These are phyloP conservation scores for Cryptus viduatorius DNA, from an alignment of 2,888 invertebrate species.

Conservation along the genomic window DNA sequence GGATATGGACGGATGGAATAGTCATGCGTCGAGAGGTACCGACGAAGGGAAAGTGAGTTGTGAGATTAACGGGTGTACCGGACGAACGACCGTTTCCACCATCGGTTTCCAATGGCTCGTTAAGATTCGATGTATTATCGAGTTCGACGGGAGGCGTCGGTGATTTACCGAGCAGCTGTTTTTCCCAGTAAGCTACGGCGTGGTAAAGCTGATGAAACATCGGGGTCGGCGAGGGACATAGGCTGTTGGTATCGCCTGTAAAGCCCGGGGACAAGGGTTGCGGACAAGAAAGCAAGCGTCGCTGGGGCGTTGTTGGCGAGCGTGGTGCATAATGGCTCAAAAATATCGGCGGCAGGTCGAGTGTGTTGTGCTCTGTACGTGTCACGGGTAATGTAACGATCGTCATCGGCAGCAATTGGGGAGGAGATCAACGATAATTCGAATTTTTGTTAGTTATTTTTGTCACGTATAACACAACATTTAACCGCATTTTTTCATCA, in stretches of 20 bases:
- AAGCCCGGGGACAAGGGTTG: slow-evolving; percentile 74
- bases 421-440: slow-evolving; percentile 52
- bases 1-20: slow-evolving; percentile 80
- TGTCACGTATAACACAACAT: background rate
- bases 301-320: slow-evolving; percentile 77
- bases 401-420: slow-evolving; percentile 41
- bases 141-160: slow-evolving; percentile 72
- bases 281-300: slow-evolving; percentile 79
- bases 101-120: slow-evolving; percentile 63
- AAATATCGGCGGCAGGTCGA: slow-evolving; percentile 70
- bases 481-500: slow-evolving; percentile 4
- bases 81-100: slow-evolving; percentile 33
- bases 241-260: slow-evolving; percentile 71
- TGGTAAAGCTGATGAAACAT: slow-evolving; percentile 86
- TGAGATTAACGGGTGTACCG: slow-evolving; percentile 35
- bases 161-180: slow-evolving; percentile 76
- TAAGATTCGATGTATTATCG: slow-evolving; percentile 41
- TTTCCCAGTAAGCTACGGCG: slow-evolving; percentile 83
- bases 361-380: slow-evolving; percentile 69
- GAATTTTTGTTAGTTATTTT: slow-evolving; percentile 43
- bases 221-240: slow-evolving; percentile 85
- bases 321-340: slow-evolving; percentile 77
- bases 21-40: slow-evolving; percentile 79
- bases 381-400: slow-evolving; percentile 23
- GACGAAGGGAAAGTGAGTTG: slow-evolving; percentile 56